phyloP scores from a whole-genome alignment of 2,797 vertebrate species.

The Hippopotamyrus pictus region DNA sequence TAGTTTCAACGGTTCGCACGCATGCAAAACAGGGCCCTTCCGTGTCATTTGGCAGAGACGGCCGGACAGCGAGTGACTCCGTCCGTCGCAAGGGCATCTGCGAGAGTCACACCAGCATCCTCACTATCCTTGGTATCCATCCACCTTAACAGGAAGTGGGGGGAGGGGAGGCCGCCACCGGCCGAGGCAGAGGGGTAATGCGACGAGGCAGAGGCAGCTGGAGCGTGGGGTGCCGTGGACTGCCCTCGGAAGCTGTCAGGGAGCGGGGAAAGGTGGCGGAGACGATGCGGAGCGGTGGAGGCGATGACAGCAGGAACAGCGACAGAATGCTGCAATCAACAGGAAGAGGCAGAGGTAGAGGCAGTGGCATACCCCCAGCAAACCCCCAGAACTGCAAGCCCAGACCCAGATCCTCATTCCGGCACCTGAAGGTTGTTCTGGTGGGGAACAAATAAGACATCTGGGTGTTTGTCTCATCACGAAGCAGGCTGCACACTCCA shows the following conservation, averaged over 20 bases:
- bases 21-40: neutral
- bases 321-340: neutral
- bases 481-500: neutral
- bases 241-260: neutral
- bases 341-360: neutral
- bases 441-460: neutral
- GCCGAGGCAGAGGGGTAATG: neutral
- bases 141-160: neutral
- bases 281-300: neutral
- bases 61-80: neutral
- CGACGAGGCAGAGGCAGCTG: neutral
- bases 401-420: neutral
- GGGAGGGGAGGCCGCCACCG: neutral
- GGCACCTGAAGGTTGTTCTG: neutral
- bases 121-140: neutral
- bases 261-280: neutral
- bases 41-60: neutral
- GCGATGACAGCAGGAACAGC: neutral
- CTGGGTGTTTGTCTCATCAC: neutral
- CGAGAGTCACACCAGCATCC: neutral
- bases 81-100: neutral
- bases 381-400: neutral
- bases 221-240: neutral
- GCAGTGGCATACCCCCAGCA: neutral
- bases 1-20: neutral